A percentile compares a stretch with the other conserved stretches of the same genome.
Evolutionary conservation across 2,113 vertebrate genomes (phyloP).

Genomic region (Eclectus roratus): DNA sequence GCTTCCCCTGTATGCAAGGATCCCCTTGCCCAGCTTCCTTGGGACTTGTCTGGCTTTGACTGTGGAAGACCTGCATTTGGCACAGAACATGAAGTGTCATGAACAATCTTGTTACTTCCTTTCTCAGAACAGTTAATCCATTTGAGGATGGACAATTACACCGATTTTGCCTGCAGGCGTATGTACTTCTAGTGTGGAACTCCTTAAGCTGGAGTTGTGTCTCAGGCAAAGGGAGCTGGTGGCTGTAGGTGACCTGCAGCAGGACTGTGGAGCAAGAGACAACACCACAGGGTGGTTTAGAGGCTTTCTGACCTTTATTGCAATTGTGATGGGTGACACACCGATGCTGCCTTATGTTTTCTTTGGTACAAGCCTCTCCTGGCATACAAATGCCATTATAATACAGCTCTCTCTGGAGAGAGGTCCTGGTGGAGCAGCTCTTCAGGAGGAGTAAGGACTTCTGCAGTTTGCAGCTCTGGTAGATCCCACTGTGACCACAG

Average conservation of each 20-base stretch:
- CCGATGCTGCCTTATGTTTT: neutral
- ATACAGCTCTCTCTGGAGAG: neutral
- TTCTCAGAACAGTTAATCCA: neutral
- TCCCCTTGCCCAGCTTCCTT: neutral
- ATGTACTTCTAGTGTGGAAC: neutral
- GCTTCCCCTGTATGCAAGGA: neutral
- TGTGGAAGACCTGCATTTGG: neutral
- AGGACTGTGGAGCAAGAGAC: neutral
- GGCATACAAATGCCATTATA: neutral
- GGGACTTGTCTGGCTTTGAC: neutral
- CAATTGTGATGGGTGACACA: neutral
- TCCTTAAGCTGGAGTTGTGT: neutral
- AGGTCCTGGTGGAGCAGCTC: neutral
- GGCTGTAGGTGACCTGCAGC: neutral
- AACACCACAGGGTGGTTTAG: rapidly evolving
- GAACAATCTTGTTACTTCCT: neutral
- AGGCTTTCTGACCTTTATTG: neutral
- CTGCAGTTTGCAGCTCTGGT: neutral
- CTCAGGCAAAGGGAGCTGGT: neutral
- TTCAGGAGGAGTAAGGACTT: neutral
- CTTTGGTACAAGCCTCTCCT: neutral
- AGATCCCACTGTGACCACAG: neutral
- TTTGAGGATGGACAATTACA: neutral
- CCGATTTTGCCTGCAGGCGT: neutral
- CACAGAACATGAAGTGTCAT: neutral